Percentiles rank a stretch among this genome's conserved stretches.
phyloP scores from a whole-genome alignment of 53 echinoderm and acorn worm species.

The Astropecten irregularis region DNA sequence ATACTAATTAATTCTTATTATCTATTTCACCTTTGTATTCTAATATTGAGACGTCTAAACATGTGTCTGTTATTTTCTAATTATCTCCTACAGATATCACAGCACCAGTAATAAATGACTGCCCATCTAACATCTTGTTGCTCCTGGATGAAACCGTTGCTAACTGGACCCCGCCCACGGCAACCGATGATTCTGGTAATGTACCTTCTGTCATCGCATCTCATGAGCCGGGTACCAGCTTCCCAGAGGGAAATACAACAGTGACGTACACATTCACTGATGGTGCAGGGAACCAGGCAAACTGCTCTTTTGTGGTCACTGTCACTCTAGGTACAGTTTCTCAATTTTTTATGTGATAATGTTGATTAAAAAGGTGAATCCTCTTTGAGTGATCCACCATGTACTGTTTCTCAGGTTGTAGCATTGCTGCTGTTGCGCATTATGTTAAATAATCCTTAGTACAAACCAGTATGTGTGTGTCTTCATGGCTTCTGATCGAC shows the following conservation, averaged over 20 bases:
- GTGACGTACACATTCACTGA: slow-evolving; percentile 67
- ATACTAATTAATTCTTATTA: too few relatives aligned
- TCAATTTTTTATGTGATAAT: too few relatives aligned
- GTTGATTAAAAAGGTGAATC: too few relatives aligned
- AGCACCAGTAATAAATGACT: neutral
- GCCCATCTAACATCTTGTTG: slow-evolving; percentile 4
- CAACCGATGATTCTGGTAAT: slow-evolving; percentile 45
- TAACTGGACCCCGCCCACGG: slow-evolving; percentile 57
- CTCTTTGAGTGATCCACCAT: too few relatives aligned
- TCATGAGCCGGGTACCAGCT: slow-evolving; percentile 24
- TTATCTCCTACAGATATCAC: neutral
- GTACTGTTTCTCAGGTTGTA: too few relatives aligned
- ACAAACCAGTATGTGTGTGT: too few relatives aligned
- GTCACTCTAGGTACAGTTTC: neutral
- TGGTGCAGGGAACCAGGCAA: slow-evolving; percentile 37
- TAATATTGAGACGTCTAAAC: too few relatives aligned
- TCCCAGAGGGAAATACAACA: slow-evolving; percentile 39
- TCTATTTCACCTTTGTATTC: too few relatives aligned
- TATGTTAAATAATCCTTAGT: too few relatives aligned
- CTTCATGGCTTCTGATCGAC: too few relatives aligned
- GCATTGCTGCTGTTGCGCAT: too few relatives aligned
- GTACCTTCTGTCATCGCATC: slow-evolving; percentile 9
- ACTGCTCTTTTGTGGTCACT: slow-evolving; percentile 13
- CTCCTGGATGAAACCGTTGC: neutral
- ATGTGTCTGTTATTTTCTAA: neutral